These are phyloP conservation scores for Acanthopagrus latus DNA, from an alignment of 2,797 vertebrate species.

Conservation along the genomic window DNA sequence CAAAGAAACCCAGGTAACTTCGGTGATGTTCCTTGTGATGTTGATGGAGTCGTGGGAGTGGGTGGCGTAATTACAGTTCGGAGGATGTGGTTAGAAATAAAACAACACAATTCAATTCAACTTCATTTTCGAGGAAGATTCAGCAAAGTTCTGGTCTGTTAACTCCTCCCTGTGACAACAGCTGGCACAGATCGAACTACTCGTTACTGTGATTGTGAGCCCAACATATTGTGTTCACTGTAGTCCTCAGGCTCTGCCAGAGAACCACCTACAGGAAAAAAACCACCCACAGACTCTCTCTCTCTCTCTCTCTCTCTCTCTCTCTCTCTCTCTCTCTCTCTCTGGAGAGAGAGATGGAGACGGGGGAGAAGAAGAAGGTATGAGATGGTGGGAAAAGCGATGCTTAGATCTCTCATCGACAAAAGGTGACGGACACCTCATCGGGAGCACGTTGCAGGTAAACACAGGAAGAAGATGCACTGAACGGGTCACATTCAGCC, in stretches of 20 bases:
- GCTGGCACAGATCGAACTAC: slow-evolving; percentile 41
- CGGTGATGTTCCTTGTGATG: background rate
- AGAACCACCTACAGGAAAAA: slow-evolving; percentile 65
- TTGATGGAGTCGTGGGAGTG: background rate
- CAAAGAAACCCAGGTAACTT: background rate
- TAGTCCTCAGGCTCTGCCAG: slow-evolving; percentile 63
- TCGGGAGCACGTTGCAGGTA: background rate
- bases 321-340: too few species aligned
- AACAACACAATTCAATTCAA: slow-evolving; percentile 4
- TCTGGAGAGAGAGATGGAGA: slow-evolving; percentile 13
- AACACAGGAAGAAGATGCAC: background rate
- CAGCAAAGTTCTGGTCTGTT: slow-evolving; percentile 17
- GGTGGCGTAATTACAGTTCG: slow-evolving; percentile 4
- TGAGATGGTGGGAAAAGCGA: slow-evolving; percentile 6
- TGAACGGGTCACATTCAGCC: background rate
- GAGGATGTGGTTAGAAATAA: slow-evolving; percentile 14
- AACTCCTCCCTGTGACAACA: slow-evolving; percentile 29
- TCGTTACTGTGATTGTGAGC: slow-evolving; percentile 55
- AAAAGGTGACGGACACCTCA: slow-evolving; percentile 33
- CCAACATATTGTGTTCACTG: slow-evolving; percentile 61
- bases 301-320: slow-evolving; percentile 17
- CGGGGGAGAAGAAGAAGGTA: slow-evolving; percentile 14
- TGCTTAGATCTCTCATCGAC: slow-evolving; percentile 19
- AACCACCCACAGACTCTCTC: slow-evolving; percentile 61
- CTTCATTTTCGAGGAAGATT: slow-evolving; percentile 1